Base-by-base conservation (phyloP, 1,140 invertebrate genomes). In the Drosophila obscura region DNA sequence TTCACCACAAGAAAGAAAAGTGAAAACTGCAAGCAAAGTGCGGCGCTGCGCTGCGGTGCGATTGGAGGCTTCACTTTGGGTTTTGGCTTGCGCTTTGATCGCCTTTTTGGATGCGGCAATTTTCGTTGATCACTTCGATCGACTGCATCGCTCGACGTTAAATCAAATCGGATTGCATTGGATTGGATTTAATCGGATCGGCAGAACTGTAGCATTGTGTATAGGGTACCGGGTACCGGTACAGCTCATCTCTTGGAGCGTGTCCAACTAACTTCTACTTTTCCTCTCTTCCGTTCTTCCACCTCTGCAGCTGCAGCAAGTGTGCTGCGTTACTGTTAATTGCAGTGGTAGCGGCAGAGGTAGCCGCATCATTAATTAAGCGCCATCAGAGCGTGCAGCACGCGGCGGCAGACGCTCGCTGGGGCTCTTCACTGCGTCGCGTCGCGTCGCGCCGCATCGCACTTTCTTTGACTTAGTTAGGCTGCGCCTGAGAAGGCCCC, bases 391-490 rank as follows among this genome's bases (percentile, higher is more conserved):
- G 80, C 83, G 76, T 88, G 84, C 80, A 83, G 76, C 84, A 88
- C 75, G 82, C 77, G 57, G 74, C 50, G 31, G 44, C 31, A 53
- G 66, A 50, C 65, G 46, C 35, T 28, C 45, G 22, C 22, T 24
- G 22, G 22, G 22, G 2, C 76, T 31, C 35, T 5, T 39, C 35
- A 13, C 11, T 39, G 35, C 35, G 11, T 13, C 35, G 44, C 49
- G 11, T 13, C 35, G 44, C 49, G 50, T 61, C 45, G 31, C 31
- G 31, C 11, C 31, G 43, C 50, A 41, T 62, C 49, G 68, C 79
- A 85, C 82, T 85, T 85, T 85, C 82, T 85, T 87, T 85, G 82
- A 51, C 82, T 85, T 87, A 85, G 69, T 88, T 85, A 78, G 26
- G 4, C 49, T 46, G 8, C 43, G n/a, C 50, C 28, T 16, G 50